Evolutionary conservation across 2,888 invertebrate species (phyloP).

Genomic region (Meta bourneti): DNA sequence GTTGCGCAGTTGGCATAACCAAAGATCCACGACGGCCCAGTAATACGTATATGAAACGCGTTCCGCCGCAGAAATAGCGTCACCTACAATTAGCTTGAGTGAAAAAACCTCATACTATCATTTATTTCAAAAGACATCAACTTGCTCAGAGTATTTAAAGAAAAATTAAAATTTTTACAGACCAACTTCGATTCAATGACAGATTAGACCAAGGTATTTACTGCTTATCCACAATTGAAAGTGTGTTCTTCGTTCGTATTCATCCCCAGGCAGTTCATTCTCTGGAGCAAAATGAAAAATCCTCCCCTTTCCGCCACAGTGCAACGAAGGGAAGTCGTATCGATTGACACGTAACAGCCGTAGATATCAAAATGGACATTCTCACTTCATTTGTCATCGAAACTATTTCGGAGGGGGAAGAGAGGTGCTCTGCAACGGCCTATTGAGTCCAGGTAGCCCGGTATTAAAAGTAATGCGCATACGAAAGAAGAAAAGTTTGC

Average conservation of each 20-base stretch:
- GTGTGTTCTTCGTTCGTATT: neutral
- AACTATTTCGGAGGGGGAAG: slow-evolving; percentile 32
- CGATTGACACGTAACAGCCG: slow-evolving; percentile 49
- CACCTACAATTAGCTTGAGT: too few relatives aligned
- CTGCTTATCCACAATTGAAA: neutral
- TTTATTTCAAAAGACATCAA: too few relatives aligned
- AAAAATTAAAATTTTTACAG: too few relatives aligned
- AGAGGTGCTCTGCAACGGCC: slow-evolving; percentile 3
- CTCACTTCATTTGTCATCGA: slow-evolving; percentile 67
- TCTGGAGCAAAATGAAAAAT: neutral
- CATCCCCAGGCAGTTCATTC: neutral
- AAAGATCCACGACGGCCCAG: too few relatives aligned
- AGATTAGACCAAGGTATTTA: neutral
- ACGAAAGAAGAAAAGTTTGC: slow-evolving; percentile 34
- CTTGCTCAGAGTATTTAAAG: too few relatives aligned
- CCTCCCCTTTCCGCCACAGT: neutral
- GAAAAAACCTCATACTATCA: too few relatives aligned
- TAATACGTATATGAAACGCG: too few relatives aligned
- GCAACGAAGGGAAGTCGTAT: neutral
- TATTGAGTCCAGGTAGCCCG: slow-evolving; percentile 54
- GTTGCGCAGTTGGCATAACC: too few relatives aligned
- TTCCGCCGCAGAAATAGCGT: too few relatives aligned
- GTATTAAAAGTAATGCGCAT: slow-evolving; percentile 55
- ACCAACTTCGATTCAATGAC: too few relatives aligned
- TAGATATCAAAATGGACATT: slow-evolving; percentile 66